A percentile compares a stretch with the other conserved stretches of the same genome.
These are phyloP conservation scores for Delia radicum DNA, from an alignment of 1,140 invertebrate species.

Conservation along the genomic window DNA sequence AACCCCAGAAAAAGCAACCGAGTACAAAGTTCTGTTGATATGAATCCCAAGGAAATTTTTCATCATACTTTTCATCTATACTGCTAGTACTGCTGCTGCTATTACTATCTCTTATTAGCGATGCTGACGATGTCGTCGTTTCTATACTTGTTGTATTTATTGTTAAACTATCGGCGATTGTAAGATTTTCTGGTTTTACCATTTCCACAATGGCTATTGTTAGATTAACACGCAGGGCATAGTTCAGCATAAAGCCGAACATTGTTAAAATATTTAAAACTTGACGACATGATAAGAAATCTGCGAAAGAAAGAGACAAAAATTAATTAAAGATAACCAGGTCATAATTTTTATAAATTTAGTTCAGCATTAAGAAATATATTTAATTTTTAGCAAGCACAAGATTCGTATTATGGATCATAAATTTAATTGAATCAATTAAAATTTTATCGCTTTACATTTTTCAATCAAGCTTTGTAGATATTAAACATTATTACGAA, in stretches of 20 bases:
- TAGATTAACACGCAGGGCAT: conserved; percentile 83
- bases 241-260: conserved; percentile 84
- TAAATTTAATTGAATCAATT: too few species aligned
- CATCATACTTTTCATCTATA: conserved; percentile 33
- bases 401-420: too few species aligned
- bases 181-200: conserved; percentile 57
- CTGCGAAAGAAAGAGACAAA: conserved; percentile 39
- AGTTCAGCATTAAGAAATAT: too few species aligned
- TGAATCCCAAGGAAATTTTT: conserved; percentile 68
- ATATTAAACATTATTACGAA: too few species aligned
- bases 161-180: neutral
- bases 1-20: conserved; percentile 89
- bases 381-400: too few species aligned
- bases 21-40: conserved; percentile 76
- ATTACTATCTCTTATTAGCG: too few species aligned
- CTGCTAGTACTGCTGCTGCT: conserved; percentile 29
- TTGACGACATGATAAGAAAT: conserved; percentile 72
- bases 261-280: conserved; percentile 82
- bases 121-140: conserved; percentile 24
- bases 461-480: too few species aligned
- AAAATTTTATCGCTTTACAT: too few species aligned
- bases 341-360: too few species aligned
- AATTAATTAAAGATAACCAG: too few species aligned
- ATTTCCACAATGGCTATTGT: conserved; percentile 89
- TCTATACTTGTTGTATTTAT: neutral